Evolutionary conservation across 2,888 invertebrate genomes (phyloP).

Genomic region (Galerucella calmariensis): DNA sequence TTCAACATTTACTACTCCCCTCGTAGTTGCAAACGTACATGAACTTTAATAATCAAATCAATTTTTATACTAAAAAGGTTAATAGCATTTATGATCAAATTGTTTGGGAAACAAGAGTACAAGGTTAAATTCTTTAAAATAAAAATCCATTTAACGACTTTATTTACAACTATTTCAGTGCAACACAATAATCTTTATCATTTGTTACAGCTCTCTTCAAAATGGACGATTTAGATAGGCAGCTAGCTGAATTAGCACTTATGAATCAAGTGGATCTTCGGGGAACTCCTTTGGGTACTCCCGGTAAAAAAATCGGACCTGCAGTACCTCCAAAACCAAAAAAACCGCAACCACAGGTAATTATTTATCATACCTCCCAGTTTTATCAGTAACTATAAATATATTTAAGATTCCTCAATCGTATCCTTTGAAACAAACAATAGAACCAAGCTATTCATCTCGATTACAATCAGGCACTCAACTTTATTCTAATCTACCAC

Average conservation of each 20-base stretch:
- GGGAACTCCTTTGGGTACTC: conserved; percentile 58
- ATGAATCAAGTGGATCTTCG: conserved; percentile 66
- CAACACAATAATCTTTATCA: not conserved
- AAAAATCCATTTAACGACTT: conserved; percentile 34
- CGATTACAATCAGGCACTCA: conserved; percentile 69
- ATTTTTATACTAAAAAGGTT: not conserved
- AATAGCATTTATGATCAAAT: conserved; percentile 2
- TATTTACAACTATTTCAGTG: conserved; percentile 20
- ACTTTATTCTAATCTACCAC: conserved; percentile 63
- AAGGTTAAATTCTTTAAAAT: conserved; percentile 4
- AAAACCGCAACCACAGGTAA: conserved; percentile 71
- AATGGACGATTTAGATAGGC: conserved; percentile 76
- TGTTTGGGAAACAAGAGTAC: conserved; percentile 3
- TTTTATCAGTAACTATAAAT: not conserved
- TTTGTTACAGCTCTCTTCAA: not conserved
- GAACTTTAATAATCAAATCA: not conserved
- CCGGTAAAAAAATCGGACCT: conserved; percentile 76
- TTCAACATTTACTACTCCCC: not conserved
- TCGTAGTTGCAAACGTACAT: not conserved
- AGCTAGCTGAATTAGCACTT: conserved; percentile 76
- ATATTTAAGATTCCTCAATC: conserved; percentile 78
- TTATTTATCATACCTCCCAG: conserved; percentile 38
- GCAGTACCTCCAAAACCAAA: conserved; percentile 85
- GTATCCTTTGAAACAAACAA: conserved; percentile 74
- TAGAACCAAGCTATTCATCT: conserved; percentile 81